Percentiles rank a stretch among this genome's conserved stretches.
Conservation (phyloP, 2,888 invertebrate genomes). For the Dendrolimus pini region DNA sequence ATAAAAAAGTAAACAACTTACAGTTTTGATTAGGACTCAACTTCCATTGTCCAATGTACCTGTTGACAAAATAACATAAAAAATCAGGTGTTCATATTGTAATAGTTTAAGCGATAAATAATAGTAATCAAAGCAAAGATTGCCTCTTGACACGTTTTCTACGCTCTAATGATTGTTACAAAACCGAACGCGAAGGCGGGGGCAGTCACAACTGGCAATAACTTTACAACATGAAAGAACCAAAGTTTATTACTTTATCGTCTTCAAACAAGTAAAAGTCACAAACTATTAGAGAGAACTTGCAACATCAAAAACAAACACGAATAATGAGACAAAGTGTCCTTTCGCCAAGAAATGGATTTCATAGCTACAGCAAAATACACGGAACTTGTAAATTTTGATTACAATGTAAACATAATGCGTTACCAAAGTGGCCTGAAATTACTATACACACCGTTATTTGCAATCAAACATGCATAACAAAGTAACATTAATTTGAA, state of each 20-base stretch:
- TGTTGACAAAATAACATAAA: conserved; percentile 14
- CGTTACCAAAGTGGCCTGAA: conserved; percentile 31
- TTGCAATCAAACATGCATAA: conserved; percentile 7
- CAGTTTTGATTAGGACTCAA: conserved; percentile 15
- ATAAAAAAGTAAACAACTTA: not conserved
- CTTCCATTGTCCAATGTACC: conserved; percentile 35
- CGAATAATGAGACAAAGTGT: conserved; percentile 9
- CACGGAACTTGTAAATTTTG: conserved; percentile 12
- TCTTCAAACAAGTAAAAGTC: not conserved
- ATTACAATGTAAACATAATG: conserved; percentile 66
- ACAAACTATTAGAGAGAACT: not conserved
- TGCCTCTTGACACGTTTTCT: conserved; percentile 68
- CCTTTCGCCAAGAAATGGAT: conserved; percentile 42
- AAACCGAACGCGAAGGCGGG: conserved; percentile 48
- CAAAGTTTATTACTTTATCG: conserved; percentile 8
- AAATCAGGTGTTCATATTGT: conserved; percentile 10
- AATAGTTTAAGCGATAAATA: conserved; percentile 12
- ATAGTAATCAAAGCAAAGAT: conserved; percentile 21
- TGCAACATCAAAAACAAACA: not conserved
- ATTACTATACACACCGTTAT: conserved; percentile 17
- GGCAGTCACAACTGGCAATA: conserved; percentile 33
- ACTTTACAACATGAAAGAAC: no score
- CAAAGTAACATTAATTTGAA: conserved; percentile 29
- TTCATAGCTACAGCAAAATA: not conserved
- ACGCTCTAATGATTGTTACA: conserved; percentile 71